Base-by-base conservation (phyloP, 2,113 vertebrate genomes). In the Phocoena sinus region DNA sequence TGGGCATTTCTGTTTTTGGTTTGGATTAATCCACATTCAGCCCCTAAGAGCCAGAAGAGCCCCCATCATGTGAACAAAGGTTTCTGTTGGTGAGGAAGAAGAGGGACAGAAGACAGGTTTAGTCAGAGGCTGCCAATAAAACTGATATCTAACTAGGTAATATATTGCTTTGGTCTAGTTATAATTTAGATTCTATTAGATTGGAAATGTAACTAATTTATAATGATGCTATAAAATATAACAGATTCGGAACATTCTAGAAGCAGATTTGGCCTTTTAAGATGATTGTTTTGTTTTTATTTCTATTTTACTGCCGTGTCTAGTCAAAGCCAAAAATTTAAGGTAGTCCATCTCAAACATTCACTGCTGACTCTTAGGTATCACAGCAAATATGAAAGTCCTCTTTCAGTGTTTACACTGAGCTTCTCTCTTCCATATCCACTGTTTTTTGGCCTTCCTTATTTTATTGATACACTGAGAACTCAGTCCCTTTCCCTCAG, bases 261-360 rank as follows among this genome's bases (percentile, higher is more conserved):
- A 88, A 79, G 23, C 53, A 94, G 47, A 74, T 84, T 89, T 91
- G 65, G 44, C 71, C 53, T 44, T 89, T 91, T 94, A 50, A 94
- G 91, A 77, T 90, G 80, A 79, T 88, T 91, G 23, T 74, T 96
- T 96, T 95, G 44, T 71, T 95, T 96, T 96, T 63, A 89, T 94
- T 92, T 94, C 90, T 88, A 89, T 97, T 86, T 96, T 47, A 89
- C 41, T 93, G 73, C 67, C 53, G 31, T 82, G 23, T 58, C 28
- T 92, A 93, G 36, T 68, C 53, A 87, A 93, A 95, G 62, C 53
- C 74, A 82, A 70, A 91, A 92, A 31, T 87, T 89, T 96, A 88
- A 95, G 50, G 21, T 65, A 60, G 50, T 82, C 8, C 38, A 68
- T 95, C 58, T 89, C 60, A 95, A 68, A 95, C 70, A 96, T 86